Base-by-base conservation (phyloP, 1,140 invertebrate species). In the Apis florea region DNA sequence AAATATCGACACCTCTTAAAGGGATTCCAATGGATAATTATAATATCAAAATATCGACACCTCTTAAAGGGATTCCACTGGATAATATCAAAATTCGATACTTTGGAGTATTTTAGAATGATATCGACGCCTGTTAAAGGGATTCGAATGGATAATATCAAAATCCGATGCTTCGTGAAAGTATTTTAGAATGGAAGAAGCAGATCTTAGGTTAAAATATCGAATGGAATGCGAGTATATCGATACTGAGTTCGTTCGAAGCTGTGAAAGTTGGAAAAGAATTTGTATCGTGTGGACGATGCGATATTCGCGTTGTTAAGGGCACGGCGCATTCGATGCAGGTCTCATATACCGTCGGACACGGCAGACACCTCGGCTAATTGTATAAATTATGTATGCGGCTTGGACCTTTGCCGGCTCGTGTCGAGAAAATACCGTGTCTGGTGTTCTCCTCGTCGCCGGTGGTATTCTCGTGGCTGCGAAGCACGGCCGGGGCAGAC, bases 301-400 rank as follows among this genome's bases (percentile, higher is more conserved):
- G 19, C 13, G 51, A 40, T 51, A 51, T 74, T 26, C 72, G n/a
- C 71, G 71, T 73, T 26, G 17, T n/a, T 73, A 67, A 40, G 31
- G 31, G 31, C 31, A n/a, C n/a, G n/a, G n/a, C 58, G 56, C 63
- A 82, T 85, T 74, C 74, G 56, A 66, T 73, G 49, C 66, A 72
- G 78, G 83, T 56, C 47, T 73, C 71, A 79, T 77, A 81, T 63
- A 79, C 81, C 40, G 58, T 68, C 68, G 59, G 79, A 83, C 80
- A 53, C 68, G 75, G 66, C 83, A 61, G 81, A 89, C 88, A 88
- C 83, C 79, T 73, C 71, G 71, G 71, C 86, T 89, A 90, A 90
- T 90, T 89, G 89, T 89, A 89, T 89, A 85, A 88, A 90, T 90
- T 85, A 90, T 89, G 82, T 83, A 89, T 89, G 79, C 67, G 66